A percentile compares a stretch with the other conserved stretches of the same genome.
Conservation (phyloP, 2,888 invertebrate species). For the Aspidiotus rigidus region DNA sequence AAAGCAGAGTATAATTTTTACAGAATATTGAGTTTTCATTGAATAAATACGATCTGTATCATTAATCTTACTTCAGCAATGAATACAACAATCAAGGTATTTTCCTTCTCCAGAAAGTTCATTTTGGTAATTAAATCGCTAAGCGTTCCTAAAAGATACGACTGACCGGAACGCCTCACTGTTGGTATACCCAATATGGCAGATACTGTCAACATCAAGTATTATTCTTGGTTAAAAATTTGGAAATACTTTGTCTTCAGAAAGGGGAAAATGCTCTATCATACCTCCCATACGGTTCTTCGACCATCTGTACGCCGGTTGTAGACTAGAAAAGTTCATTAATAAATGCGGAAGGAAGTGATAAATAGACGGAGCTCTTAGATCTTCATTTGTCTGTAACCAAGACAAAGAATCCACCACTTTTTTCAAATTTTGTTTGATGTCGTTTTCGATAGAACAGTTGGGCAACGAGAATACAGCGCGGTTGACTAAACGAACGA, state of each 20-base stretch:
- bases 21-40: conserved; percentile 26
- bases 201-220: conserved; percentile 50
- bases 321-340: conserved; percentile 61
- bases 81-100: conserved; percentile 73
- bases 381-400: conserved; percentile 7
- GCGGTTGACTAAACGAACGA: conserved; percentile 10
- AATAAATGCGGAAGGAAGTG: conserved; percentile 81
- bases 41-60: neutral
- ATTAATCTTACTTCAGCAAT: conserved; percentile 62
- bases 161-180: conserved; percentile 77
- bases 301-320: conserved; percentile 68
- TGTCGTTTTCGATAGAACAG: neutral
- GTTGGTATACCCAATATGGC: conserved; percentile 84
- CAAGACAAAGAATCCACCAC: conserved; percentile 49
- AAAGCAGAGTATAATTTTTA: conserved; percentile 41
- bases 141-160: conserved; percentile 74
- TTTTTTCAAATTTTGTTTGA: conserved; percentile 15
- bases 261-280: neutral
- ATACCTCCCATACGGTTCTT: conserved; percentile 58
- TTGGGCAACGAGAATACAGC: neutral
- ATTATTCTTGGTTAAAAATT: neutral
- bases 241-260: too few relatives aligned
- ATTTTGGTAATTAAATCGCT: conserved; percentile 74
- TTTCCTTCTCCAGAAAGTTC: conserved; percentile 60
- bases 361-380: conserved; percentile 59